Base-by-base conservation (phyloP, 2,888 invertebrate genomes). In the Glaucopsyche alexis region DNA sequence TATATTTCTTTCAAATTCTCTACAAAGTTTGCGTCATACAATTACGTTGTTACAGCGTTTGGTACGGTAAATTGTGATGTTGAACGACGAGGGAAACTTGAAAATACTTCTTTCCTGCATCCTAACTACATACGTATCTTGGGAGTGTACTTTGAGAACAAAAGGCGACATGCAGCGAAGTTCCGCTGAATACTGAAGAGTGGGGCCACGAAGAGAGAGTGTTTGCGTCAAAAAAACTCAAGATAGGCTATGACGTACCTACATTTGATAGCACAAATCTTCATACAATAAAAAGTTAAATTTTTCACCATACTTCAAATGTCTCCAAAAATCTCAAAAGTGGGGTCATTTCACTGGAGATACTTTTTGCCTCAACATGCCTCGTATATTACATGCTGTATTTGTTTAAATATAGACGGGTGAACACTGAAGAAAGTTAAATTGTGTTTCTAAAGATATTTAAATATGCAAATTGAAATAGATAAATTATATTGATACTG, bases 131-230 rank as follows among this genome's bases (percentile, higher is more conserved):
- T 79, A 81, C 80, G 78, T 78, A 80, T 79, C 78, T 79, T 75
- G 71, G 73, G 69, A 74, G 83, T 81, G 84, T 84, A 85, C 87
- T 86, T 84, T 76, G 75, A 79, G 79, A 84, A 87, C 87, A 87
- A 88, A 87, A 85, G 87, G 80, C 83, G 81, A 83, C 82, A 78
- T 81, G 82, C 81, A 83, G 71, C 76, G 38, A 73, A 80, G 80
- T 80, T 81, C 78, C 79, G 75, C 76, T 77, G 78, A 79, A 81
- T 80, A 79, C 79, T 80, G 79, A 79, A 79, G 78, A 72, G 75
- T 78, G 74, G 75, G 78, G 83, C 84, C 80, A 79, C 78, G 76
- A 81, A 81, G 81, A 75, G 66, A 73, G 81, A 81, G 80, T 73
- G 77, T 75, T 50, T 72, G 72, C 73, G 29, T 60, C n/a, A n/a